These are phyloP conservation scores for Aythya fuligula DNA, from an alignment of 2,797 vertebrate species.

Conservation along the genomic window DNA sequence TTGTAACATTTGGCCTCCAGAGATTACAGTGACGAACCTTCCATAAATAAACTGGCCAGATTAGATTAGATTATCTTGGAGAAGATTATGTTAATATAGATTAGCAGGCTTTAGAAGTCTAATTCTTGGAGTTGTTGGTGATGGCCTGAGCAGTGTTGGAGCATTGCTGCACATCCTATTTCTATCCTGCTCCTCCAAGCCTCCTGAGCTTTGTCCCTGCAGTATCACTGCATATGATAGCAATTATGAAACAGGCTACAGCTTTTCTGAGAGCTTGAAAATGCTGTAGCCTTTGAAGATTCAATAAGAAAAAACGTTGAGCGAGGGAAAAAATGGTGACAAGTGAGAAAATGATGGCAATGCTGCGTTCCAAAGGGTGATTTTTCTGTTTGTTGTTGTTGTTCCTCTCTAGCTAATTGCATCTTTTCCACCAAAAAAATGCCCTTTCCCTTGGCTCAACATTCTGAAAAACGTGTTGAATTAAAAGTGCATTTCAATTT, in stretches of 20 bases:
- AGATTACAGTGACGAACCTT: constrained; percentile 6
- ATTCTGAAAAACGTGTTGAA: background rate
- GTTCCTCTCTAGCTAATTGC: background rate
- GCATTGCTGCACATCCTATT: background rate
- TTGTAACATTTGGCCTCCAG: background rate
- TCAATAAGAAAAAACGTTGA: background rate
- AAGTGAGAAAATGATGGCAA: background rate
- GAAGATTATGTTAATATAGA: constrained; percentile 27
- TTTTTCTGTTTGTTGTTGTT: background rate
- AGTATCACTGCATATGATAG: background rate
- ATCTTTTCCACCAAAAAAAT: background rate
- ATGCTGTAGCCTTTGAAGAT: background rate
- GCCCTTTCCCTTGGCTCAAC: background rate
- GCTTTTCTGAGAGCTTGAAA: background rate
- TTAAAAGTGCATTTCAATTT: background rate
- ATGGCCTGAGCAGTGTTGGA: background rate
- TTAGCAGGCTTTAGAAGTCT: background rate
- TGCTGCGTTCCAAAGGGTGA: background rate
- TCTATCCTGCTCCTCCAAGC: background rate
- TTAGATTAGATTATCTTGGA: constrained; percentile 22
- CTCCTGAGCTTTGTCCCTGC: background rate
- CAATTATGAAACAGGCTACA: background rate
- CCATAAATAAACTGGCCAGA: constrained; percentile 33
- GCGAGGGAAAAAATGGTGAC: background rate
- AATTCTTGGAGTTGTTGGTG: background rate